Conservation (phyloP, 2,888 invertebrate species). For the Dryococelus australis region DNA sequence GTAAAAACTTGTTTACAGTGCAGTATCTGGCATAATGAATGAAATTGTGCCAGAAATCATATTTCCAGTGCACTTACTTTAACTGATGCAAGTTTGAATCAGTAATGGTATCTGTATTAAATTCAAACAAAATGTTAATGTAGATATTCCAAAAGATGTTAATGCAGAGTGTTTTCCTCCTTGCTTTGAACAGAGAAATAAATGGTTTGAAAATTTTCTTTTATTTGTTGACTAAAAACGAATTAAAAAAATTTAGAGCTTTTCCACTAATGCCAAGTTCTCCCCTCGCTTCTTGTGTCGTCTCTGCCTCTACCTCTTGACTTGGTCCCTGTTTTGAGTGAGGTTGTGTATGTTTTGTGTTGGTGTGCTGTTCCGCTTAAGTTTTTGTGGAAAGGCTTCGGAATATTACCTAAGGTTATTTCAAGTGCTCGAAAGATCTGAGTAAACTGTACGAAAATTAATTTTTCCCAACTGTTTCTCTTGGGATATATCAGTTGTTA, state of each 20-base stretch:
- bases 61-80: background rate
- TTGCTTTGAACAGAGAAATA: background rate
- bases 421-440: too few relatives aligned
- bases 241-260: background rate
- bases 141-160: background rate
- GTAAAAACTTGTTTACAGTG: too few relatives aligned
- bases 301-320: background rate
- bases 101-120: background rate
- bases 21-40: too few relatives aligned
- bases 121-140: background rate
- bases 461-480: background rate
- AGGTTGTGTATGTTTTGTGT: background rate
- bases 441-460: background rate
- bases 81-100: background rate
- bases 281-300: background rate
- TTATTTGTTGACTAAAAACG: background rate
- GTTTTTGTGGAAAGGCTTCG: too few relatives aligned
- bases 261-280: background rate
- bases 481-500: background rate
- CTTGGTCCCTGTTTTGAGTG: background rate
- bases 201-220: background rate
- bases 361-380: background rate
- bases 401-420: too few relatives aligned
- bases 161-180: background rate
- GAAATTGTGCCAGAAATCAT: background rate